Evolutionary conservation across 2,888 invertebrate genomes (phyloP).

Genomic region (Epirrhoe tristata): DNA sequence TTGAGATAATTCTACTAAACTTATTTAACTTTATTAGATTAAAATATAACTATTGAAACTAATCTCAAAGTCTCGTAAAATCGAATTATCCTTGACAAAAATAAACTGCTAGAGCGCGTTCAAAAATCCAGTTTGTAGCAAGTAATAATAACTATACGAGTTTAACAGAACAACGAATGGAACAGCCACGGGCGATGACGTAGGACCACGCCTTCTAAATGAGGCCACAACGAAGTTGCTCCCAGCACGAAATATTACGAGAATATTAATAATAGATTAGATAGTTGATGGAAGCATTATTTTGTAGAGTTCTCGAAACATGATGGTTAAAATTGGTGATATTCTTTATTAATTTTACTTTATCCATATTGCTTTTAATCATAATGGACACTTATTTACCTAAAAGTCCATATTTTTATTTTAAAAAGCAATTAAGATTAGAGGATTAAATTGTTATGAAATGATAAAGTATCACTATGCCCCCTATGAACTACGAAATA

Average conservation of each 20-base stretch:
- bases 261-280: neutral
- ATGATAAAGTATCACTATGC: constrained; percentile 43
- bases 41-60: no score
- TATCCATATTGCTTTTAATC: no score
- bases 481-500: constrained; percentile 52
- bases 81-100: constrained; percentile 27
- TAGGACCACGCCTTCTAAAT: constrained; percentile 61
- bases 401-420: no score
- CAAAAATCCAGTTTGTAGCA: constrained; percentile 28
- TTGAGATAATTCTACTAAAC: no score
- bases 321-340: neutral
- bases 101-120: constrained; percentile 17
- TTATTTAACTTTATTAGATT: no score
- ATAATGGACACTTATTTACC: no score
- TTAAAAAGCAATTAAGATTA: constrained; percentile 27
- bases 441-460: constrained; percentile 47
- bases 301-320: neutral
- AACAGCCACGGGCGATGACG: constrained; percentile 52
- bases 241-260: constrained; percentile 32
- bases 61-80: neutral
- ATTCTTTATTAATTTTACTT: neutral
- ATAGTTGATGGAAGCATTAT: neutral
- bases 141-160: constrained; percentile 37
- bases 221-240: constrained; percentile 37
- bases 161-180: constrained; percentile 25